Conservation (phyloP, 2,888 invertebrate genomes). For the Epinotia ramella region DNA sequence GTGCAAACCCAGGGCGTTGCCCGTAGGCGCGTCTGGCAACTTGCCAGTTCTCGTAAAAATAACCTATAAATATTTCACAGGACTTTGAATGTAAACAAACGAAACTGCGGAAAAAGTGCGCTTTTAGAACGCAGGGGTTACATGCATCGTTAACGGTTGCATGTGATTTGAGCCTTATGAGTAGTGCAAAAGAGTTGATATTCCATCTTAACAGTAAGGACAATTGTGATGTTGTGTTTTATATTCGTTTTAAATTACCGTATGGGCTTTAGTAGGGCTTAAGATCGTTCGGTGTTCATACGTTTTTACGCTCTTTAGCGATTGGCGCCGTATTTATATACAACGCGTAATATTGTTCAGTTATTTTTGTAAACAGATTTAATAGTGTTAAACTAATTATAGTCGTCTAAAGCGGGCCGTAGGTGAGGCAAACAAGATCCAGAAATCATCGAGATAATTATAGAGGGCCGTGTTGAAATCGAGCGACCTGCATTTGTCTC, state of each 20-base stretch:
- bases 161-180: not conserved
- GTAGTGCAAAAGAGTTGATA: not conserved
- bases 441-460: not conserved
- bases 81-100: conserved; percentile 37
- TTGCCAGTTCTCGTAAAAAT: conserved; percentile 6
- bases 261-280: too few relatives aligned
- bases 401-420: not conserved
- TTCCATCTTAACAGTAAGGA: not conserved
- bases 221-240: too few relatives aligned
- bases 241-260: too few relatives aligned
- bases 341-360: conserved; percentile 25
- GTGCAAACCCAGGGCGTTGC: conserved; percentile 8
- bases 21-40: conserved; percentile 33
- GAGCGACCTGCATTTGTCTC: too few relatives aligned
- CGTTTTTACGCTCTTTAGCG: conserved; percentile 3
- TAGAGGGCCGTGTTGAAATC: too few relatives aligned
- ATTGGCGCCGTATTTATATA: not conserved
- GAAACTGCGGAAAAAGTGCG: conserved; percentile 13
- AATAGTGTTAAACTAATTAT: conserved; percentile 24
- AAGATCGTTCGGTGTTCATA: too few relatives aligned
- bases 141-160: not conserved
- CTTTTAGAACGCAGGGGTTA: not conserved
- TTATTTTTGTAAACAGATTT: conserved; percentile 30
- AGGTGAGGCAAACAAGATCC: conserved; percentile 4
- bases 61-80: conserved; percentile 34